Base-by-base conservation (phyloP, 2,888 invertebrate genomes). In the Xiphydria camelus region DNA sequence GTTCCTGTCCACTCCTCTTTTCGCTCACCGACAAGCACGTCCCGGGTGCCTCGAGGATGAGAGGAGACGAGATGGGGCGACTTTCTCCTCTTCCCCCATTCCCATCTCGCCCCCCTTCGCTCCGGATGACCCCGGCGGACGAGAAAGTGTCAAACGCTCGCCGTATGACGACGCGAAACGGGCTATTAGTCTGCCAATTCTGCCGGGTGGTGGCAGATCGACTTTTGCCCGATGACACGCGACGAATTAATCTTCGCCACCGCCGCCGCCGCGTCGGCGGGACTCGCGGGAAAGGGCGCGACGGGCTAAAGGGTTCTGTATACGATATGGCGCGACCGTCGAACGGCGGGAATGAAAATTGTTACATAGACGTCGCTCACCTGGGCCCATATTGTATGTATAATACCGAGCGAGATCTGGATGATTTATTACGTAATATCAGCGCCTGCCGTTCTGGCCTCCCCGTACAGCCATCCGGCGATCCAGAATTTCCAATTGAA, bases 371-470 rank as follows among this genome's bases (percentile, higher is more conserved):
- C 60, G 63, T 62, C 63, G 57, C 47, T 62, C 62, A 60, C 57
- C 57, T 56, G 61, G 57, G 52, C 62, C 59, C 59, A 62, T 63
- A 64, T 68, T 67, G 62, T 63, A n/a, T n/a, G n/a, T n/a, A 66
- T 59, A 60, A 62, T 57, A 59, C 48, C 55, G 57, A n/a, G n/a
- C 51, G 53, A 57, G 55, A 57, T 54, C 51, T 48, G 45, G 61
- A 62, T 70, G 68, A 70, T 70, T 70, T 70, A 70, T 70, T 64
- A 63, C 61, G 64, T 66, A 67, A 70, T 69, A 70, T 70, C 62
- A 53, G 39, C 31, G 37, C 45, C 43, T 41, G 49, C 48, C 38
- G 39, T 52, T 46, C 12, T 14, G 14, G 29, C 14, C 29, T 29
- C 29, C 41, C 6, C 19, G 31, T 33, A 29, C 34, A 21, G 7